Base-by-base conservation (phyloP, 2,888 invertebrate genomes). In the Tinea semifulvella region DNA sequence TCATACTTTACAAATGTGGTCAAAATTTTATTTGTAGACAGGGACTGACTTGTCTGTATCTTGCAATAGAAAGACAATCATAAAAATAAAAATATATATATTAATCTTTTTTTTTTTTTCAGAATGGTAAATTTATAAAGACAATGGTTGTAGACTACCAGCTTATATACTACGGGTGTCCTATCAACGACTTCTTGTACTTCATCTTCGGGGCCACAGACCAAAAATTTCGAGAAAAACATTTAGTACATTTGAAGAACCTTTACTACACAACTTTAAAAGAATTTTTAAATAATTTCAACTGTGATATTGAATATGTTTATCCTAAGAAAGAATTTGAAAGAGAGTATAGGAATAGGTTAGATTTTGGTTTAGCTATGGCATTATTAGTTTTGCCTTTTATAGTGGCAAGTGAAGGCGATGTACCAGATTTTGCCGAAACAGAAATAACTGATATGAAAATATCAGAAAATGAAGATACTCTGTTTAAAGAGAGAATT, bases 271-370 rank as follows among this genome's bases (percentile, higher is more conserved):
- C 60, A 0, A 52, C 56, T 11, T 49, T 72, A 39, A 46, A 49
- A 1, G 46, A 42, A 0, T 68, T 60, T 46, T 39, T 27, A 1
- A 43, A 50, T 5, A 51, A 62, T 44, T 73, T 68, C 31, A 47
- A 48, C 1, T 52, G 69, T 3, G 49, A 61, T 2, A 54, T 65
- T 1, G 50, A 54, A 4, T 39, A 54, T 1, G 54, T 61, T 2
- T 68, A 57, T 47, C 53, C 66, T 1, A 57, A 50, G 14, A 42
- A 47, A 3, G 56, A 53, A 25, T 71, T 65, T 47, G 66, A 72
- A 7, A 52, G 43, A 8, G 48, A 58, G 16, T 69, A 52, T 4
- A 48, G 46, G 2, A 54, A 61, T 0, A 57, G 60, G 22, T 46
- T 65, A 20, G 62, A 65, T 46, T 63, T 56, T 46, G 73, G 68